A percentile compares a stretch with the other conserved stretches of the same genome.
phyloP scores from a whole-genome alignment of 2,888 invertebrate genomes.

The Ophraella communa region DNA sequence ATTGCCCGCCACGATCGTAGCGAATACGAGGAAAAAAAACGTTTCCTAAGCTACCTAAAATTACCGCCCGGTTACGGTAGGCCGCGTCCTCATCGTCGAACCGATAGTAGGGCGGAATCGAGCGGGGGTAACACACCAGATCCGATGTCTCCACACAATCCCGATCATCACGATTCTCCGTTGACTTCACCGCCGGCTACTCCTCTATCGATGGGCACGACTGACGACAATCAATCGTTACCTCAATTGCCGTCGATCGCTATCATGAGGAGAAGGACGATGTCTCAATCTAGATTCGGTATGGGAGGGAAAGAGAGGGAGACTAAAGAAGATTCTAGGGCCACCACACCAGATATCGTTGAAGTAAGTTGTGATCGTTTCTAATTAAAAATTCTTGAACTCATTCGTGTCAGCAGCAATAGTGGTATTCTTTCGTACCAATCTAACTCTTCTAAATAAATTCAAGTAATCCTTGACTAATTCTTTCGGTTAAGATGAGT shows the following conservation, averaged over 20 bases:
- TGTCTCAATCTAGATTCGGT: slow-evolving; percentile 62
- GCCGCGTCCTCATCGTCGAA: slow-evolving; percentile 68
- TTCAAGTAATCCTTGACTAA: too few relatives aligned
- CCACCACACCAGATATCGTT: slow-evolving; percentile 48
- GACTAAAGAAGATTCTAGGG: slow-evolving; percentile 50
- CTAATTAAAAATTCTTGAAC: too few relatives aligned
- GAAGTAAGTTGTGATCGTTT: slow-evolving; percentile 37
- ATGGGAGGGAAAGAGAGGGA: slow-evolving; percentile 43
- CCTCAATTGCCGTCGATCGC: slow-evolving; percentile 50
- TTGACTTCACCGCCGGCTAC: slow-evolving; percentile 64
- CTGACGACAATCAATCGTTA: slow-evolving; percentile 8
- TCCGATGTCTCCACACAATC: slow-evolving; percentile 66
- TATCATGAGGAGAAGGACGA: slow-evolving; percentile 59
- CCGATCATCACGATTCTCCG: slow-evolving; percentile 56
- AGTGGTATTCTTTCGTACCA: too few relatives aligned
- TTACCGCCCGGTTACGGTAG: slow-evolving; percentile 58
- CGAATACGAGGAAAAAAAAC: slow-evolving; percentile 81
- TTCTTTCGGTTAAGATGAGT: too few relatives aligned
- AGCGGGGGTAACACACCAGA: slow-evolving; percentile 80
- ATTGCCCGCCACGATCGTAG: slow-evolving; percentile 76
- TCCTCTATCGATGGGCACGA: slow-evolving; percentile 53
- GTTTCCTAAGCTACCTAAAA: slow-evolving; percentile 69
- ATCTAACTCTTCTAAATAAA: too few relatives aligned
- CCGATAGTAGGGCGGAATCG: slow-evolving; percentile 72
- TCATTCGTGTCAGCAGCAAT: too few relatives aligned